A percentile compares a stretch with the other conserved stretches of the same genome.
phyloP scores from a whole-genome alignment of 2,797 vertebrate genomes.

The Ara ararauna region DNA sequence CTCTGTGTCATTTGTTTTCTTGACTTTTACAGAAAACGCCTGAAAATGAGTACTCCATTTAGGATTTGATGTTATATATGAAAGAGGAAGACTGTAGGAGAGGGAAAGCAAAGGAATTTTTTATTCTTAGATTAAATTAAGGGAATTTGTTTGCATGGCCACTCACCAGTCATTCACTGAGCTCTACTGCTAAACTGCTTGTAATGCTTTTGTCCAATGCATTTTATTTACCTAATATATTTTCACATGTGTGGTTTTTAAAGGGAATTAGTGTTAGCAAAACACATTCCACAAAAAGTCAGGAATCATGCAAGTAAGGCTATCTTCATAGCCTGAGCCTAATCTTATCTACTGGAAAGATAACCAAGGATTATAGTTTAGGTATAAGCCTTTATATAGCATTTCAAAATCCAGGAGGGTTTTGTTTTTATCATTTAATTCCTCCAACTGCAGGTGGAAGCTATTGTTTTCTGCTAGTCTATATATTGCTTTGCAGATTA shows the following conservation, averaged over 20 bases:
- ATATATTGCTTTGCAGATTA: conserved; percentile 52
- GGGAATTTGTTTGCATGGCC: background rate
- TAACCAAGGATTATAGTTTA: conserved; percentile 57
- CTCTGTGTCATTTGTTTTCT: background rate
- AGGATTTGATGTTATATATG: background rate
- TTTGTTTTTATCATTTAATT: conserved; percentile 61
- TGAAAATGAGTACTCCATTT: background rate
- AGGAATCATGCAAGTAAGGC: conserved; percentile 39
- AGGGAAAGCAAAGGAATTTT: background rate
- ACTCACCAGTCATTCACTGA: background rate
- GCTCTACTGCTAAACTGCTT: background rate
- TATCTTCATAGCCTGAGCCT: conserved; percentile 36
- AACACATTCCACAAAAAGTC: conserved; percentile 45
- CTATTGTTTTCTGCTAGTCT: conserved; percentile 34
- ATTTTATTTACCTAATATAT: conserved; percentile 17
- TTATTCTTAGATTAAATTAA: background rate
- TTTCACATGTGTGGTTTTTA: conserved; percentile 18
- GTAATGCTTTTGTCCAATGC: background rate
- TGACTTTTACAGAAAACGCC: background rate
- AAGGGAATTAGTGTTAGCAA: conserved; percentile 34
- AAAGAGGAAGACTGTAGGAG: background rate
- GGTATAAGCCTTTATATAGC: conserved; percentile 46
- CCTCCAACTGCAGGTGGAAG: conserved; percentile 12
- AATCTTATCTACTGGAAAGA: conserved; percentile 70
- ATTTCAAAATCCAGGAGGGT: conserved; percentile 61